Evolutionary conservation across 2,797 vertebrate genomes (phyloP).

Genomic region (Pristis pectinata): DNA sequence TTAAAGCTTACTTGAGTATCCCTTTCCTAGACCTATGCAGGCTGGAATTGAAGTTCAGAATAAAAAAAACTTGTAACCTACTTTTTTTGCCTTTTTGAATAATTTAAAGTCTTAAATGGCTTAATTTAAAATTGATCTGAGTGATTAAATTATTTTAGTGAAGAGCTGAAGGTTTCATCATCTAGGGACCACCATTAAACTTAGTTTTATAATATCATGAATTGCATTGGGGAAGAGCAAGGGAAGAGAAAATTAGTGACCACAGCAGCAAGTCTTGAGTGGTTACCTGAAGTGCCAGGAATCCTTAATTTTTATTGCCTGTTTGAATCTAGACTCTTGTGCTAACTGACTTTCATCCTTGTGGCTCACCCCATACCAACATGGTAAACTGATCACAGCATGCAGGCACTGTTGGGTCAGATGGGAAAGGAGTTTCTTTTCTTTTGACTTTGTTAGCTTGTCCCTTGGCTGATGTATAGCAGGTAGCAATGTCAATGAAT

Average conservation of each 20-base stretch:
- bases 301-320: not conserved
- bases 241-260: not conserved
- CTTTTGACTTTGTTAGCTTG: constrained; percentile 6
- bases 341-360: not conserved
- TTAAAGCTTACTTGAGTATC: not conserved
- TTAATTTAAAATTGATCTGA: not conserved
- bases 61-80: constrained; percentile 5
- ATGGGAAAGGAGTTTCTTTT: not conserved
- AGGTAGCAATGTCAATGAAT: constrained; percentile 11
- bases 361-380: not conserved
- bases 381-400: constrained; percentile 22
- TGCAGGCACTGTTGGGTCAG: constrained; percentile 32
- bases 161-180: not conserved
- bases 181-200: not conserved
- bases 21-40: constrained; percentile 3
- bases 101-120: not conserved
- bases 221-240: not conserved
- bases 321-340: not conserved
- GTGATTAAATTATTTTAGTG: not conserved
- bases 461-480: not conserved
- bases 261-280: not conserved
- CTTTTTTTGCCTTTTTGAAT: constrained; percentile 18
- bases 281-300: not conserved
- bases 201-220: not conserved
- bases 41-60: constrained; percentile 25